Evolutionary conservation across 1,140 invertebrate genomes (phyloP), one percentile per base, ranked within the genome.

Genomic region (Camponotus floridanus): DNA sequence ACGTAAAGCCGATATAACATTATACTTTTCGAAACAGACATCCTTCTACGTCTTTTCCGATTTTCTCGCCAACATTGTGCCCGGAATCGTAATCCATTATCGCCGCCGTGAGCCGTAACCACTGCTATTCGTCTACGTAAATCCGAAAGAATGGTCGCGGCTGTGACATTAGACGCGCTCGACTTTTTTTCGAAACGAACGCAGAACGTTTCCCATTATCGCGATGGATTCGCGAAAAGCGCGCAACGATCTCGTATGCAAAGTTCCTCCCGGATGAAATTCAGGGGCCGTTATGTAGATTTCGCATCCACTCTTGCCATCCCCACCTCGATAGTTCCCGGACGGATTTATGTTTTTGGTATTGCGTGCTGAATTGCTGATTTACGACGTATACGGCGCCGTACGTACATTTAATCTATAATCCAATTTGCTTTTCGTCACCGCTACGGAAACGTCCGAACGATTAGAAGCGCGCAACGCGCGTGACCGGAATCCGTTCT

Each of bases 361-460:
- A 83, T 83, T 83, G 79, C 79, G 68, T 70, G 57, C 79, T 83
- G 68, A 81, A 81, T 83, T 42, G 42, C 42, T 86, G 78, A 86
- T 86, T 81, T 86, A 86, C 33, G 78, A 64, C 39, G 33, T 70
- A 62, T 83, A 61, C 55, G 79, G 55, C 55, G 39, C 64, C 76
- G 48, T 33, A 48, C 33, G 31, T 64, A 81, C 78, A 45, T 70
- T 81, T 83, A 86, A 86, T 86, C 85, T 86, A 59, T 83, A 86
- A 86, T 86, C 67, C 78, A 86, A 83, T 86, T 86, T 70, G 64
- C 85, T 73, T 86, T 83, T 86, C 85, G 76, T 86, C 85, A 86
- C 76, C 51, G 55, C 55, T 55, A 62, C 55, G 65, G 51, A 51
- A 74, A 51, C 85, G 71, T 83, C 68, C 68, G 79, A 83, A 59